Evolutionary conservation across 2,888 invertebrate genomes (phyloP).

Genomic region (Bursaphelenchus okinawaensis): DNA sequence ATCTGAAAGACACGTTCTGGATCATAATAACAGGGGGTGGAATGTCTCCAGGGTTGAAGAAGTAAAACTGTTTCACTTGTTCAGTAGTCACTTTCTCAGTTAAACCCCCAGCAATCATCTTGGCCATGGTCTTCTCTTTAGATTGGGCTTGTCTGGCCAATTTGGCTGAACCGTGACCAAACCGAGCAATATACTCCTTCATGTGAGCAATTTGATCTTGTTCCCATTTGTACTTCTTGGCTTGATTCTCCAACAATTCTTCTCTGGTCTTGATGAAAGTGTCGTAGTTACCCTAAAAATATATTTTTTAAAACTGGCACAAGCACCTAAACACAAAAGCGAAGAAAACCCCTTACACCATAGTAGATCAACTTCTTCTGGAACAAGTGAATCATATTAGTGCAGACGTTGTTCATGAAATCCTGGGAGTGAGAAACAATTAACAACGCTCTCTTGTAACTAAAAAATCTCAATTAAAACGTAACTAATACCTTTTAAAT

Average conservation of each 20-base stretch:
- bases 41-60: conserved; percentile 87
- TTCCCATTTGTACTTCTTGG: conserved; percentile 99
- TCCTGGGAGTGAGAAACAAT: conserved; percentile 97
- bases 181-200: conserved; percentile 98
- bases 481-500: not conserved
- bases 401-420: conserved; percentile 88
- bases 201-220: conserved; percentile 98
- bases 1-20: conserved; percentile 92
- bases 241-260: conserved; percentile 93
- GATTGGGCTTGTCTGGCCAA: conserved; percentile 96
- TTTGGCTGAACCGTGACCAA: conserved; percentile 98
- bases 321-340: not conserved
- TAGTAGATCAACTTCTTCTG: conserved; percentile 88
- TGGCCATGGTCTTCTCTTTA: conserved; percentile 96
- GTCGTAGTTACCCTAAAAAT: conserved; percentile 79
- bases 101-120: conserved; percentile 96
- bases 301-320: too few relatives aligned
- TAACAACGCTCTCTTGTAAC: conserved; percentile 90
- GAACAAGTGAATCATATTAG: conserved; percentile 88
- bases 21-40: conserved; percentile 99
- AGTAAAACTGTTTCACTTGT: conserved; percentile 85
- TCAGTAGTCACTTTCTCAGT: conserved; percentile 87
- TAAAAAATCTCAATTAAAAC: conserved; percentile 55
- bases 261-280: conserved; percentile 85
- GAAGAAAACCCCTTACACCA: conserved; percentile 65